A percentile compares a stretch with the other conserved stretches of the same genome.
These are phyloP conservation scores for Tenthredo scrophulariae DNA, from an alignment of 2,888 invertebrate genomes.

Conservation along the genomic window DNA sequence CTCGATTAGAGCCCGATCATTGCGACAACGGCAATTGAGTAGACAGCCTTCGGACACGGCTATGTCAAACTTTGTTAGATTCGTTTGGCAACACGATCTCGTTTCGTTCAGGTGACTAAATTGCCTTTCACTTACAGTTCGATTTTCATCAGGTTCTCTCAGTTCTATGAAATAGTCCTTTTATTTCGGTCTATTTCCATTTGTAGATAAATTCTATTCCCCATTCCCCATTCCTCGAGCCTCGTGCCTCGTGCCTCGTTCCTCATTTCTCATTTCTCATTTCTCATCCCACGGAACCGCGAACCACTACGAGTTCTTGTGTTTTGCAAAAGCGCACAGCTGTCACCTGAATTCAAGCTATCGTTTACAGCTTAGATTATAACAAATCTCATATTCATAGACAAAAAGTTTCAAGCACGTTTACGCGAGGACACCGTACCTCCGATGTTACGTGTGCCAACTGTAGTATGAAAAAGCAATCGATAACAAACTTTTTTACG, in stretches of 20 bases:
- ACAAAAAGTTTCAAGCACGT: conserved; percentile 42
- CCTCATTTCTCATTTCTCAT: not conserved
- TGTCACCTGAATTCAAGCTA: conserved; percentile 45
- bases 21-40: conserved; percentile 38
- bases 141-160: conserved; percentile 37
- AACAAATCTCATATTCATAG: conserved; percentile 44
- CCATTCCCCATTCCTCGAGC: conserved; percentile 1
- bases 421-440: conserved; percentile 22
- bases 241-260: not conserved
- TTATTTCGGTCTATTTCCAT: conserved; percentile 45
- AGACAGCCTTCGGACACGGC: conserved; percentile 1
- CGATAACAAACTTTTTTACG: conserved; percentile 40
- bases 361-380: conserved; percentile 50
- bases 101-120: conserved; percentile 35
- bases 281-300: conserved; percentile 13
- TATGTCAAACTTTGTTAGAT: conserved; percentile 39
- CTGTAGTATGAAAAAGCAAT: conserved; percentile 45
- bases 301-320: conserved; percentile 25
- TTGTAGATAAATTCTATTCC: conserved; percentile 30
- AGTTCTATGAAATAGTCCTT: not conserved
- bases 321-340: conserved; percentile 32
- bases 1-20: conserved; percentile 36
- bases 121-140: conserved; percentile 50
- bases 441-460: conserved; percentile 24
- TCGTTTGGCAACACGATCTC: conserved; percentile 32